Evolutionary conservation across 2,797 vertebrate species (phyloP).

Genomic region (Caiman crocodilus): DNA sequence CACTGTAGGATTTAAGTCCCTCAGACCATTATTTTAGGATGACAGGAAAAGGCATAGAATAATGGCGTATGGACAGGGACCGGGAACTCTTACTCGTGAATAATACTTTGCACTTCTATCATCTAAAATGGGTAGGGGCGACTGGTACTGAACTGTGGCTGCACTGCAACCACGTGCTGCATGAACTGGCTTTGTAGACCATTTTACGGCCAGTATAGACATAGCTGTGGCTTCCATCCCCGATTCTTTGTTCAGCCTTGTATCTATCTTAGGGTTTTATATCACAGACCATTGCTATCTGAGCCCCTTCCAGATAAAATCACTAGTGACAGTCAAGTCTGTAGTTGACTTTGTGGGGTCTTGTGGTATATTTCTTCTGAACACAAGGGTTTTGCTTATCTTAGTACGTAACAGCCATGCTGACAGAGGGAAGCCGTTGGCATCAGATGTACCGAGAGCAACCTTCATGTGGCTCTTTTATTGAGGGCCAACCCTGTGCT

Average conservation of each 20-base stretch:
- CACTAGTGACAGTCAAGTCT: neutral
- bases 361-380: neutral
- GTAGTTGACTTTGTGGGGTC: neutral
- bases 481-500: neutral
- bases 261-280: neutral
- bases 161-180: constrained; percentile 28
- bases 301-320: fast-evolving
- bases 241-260: constrained; percentile 44
- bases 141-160: constrained; percentile 53
- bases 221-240: constrained; percentile 20
- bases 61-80: neutral
- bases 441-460: fast-evolving
- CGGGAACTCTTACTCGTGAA: constrained; percentile 67
- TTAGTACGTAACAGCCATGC: fast-evolving
- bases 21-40: constrained; percentile 52
- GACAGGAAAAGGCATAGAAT: constrained; percentile 38
- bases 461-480: fast-evolving
- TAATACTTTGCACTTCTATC: constrained; percentile 50
- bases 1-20: constrained; percentile 45
- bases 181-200: constrained; percentile 50
- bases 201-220: constrained; percentile 17
- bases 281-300: fast-evolving
- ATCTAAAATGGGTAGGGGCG: constrained; percentile 59
- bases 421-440: neutral
- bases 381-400: neutral